Conservation (phyloP, 2,888 invertebrate species). For the Aspidiotus destructor region DNA sequence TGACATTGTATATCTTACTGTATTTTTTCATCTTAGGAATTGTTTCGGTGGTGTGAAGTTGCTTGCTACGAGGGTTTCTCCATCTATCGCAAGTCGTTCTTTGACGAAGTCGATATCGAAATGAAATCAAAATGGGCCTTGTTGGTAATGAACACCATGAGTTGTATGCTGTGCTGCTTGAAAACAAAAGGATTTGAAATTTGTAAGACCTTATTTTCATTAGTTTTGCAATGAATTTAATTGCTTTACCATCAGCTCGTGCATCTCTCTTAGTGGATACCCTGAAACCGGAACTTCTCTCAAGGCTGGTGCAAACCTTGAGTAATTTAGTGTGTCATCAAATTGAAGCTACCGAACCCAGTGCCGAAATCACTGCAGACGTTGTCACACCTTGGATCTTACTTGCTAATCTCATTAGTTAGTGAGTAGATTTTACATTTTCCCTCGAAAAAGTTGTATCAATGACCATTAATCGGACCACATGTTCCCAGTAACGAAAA, state of each 20-base stretch:
- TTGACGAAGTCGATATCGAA: conserved; percentile 42
- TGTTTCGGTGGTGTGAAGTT: conserved; percentile 66
- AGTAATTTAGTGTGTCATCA: conserved; percentile 67
- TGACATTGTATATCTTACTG: conserved; percentile 8
- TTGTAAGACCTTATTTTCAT: conserved; percentile 41
- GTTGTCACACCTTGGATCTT: conserved; percentile 73
- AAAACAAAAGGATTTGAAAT: conserved; percentile 48
- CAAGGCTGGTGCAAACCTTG: conserved; percentile 62
- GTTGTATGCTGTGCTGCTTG: conserved; percentile 47
- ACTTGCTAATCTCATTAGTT: conserved; percentile 64
- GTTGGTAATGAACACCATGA: conserved; percentile 43
- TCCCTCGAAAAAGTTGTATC: background rate
- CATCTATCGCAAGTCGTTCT: conserved; percentile 46
- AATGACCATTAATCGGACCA: conserved; percentile 8
- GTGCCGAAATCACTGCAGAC: conserved; percentile 56
- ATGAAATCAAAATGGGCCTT: conserved; percentile 36
- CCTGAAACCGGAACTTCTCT: conserved; percentile 35
- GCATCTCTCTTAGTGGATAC: conserved; percentile 17
- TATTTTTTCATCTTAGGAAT: conserved; percentile 45
- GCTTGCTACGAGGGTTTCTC: conserved; percentile 64
- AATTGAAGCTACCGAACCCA: conserved; percentile 57
- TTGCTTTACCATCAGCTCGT: background rate
- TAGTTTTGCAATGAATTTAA: background rate
- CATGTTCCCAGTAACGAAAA: conserved; percentile 51
- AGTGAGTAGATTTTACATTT: conserved; percentile 27